Percentiles rank a stretch among this genome's conserved stretches.
Evolutionary conservation across 2,888 invertebrate genomes (phyloP).

Genomic region (Phania funesta): DNA sequence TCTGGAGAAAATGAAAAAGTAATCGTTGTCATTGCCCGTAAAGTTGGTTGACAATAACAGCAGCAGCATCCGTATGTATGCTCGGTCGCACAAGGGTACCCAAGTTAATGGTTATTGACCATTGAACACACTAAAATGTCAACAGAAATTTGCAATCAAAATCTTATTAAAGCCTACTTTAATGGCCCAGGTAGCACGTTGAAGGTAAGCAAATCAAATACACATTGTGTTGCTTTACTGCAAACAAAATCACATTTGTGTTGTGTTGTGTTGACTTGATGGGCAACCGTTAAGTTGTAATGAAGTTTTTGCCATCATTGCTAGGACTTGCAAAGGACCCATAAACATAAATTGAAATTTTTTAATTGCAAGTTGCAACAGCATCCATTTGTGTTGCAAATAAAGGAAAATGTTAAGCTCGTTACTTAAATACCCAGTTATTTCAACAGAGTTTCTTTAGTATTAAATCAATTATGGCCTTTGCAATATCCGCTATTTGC

Average conservation of each 20-base stretch:
- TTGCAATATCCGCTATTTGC: conserved; percentile 46
- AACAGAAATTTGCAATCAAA: conserved; percentile 61
- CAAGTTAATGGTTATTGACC: conserved; percentile 63
- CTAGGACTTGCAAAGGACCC: conserved; percentile 3
- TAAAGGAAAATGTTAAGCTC: conserved; percentile 11
- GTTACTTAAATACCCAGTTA: background rate
- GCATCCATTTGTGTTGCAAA: background rate
- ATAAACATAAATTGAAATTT: background rate
- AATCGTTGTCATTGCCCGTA: conserved; percentile 44
- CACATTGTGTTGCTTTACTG: conserved; percentile 13
- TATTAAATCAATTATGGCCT: conserved; percentile 55
- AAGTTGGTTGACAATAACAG: conserved; percentile 33
- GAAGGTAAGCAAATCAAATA: conserved; percentile 53
- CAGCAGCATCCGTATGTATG: background rate
- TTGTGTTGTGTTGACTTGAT: background rate
- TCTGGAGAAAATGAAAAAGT: conserved; percentile 53
- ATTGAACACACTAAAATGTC: conserved; percentile 53
- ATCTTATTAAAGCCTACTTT: conserved; percentile 58
- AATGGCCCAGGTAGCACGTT: no score
- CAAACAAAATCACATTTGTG: background rate
- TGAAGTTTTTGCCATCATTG: background rate
- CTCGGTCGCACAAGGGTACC: conserved; percentile 50
- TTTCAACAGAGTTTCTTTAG: conserved; percentile 27
- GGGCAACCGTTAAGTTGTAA: no score
- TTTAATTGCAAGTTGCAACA: conserved; percentile 21